Conservation (phyloP, 2,888 invertebrate genomes). For the Petrophora chlorosata region DNA sequence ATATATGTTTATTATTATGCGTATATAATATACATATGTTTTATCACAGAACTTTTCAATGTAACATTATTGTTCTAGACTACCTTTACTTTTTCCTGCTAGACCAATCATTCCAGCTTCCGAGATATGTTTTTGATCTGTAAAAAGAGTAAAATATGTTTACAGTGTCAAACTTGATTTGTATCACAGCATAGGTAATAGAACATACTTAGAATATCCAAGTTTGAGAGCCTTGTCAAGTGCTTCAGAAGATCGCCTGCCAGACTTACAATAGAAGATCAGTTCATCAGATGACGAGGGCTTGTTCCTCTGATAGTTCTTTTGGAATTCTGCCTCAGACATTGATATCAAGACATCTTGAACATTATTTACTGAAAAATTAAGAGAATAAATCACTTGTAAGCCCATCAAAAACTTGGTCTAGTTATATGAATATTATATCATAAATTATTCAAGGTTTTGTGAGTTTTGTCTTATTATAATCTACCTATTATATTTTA, state of each 20-base stretch:
- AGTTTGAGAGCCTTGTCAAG: conserved; percentile 70
- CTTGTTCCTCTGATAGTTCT: conserved; percentile 61
- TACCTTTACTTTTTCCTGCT: conserved; percentile 54
- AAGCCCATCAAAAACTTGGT: too few species aligned
- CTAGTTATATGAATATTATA: too few species aligned
- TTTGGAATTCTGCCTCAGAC: conserved; percentile 70
- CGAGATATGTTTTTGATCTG: conserved; percentile 77
- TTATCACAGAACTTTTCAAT: background rate
- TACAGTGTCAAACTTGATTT: background rate
- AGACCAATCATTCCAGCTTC: conserved; percentile 80
- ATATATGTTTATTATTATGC: too few species aligned
- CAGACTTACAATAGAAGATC: conserved; percentile 75
- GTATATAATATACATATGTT: background rate
- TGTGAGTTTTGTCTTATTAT: too few species aligned
- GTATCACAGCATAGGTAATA: background rate
- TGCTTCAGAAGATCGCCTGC: conserved; percentile 65
- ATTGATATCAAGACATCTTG: conserved; percentile 59
- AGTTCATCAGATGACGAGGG: conserved; percentile 68
- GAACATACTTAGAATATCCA: conserved; percentile 70
- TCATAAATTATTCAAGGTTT: too few species aligned
- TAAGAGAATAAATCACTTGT: too few species aligned
- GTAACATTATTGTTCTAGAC: background rate
- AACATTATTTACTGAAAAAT: conserved; percentile 59
- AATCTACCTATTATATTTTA: too few species aligned
- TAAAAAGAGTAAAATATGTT: conserved; percentile 1